phyloP scores from a whole-genome alignment of 1,140 invertebrate genomes.

The Drosophila trapezifrons region DNA sequence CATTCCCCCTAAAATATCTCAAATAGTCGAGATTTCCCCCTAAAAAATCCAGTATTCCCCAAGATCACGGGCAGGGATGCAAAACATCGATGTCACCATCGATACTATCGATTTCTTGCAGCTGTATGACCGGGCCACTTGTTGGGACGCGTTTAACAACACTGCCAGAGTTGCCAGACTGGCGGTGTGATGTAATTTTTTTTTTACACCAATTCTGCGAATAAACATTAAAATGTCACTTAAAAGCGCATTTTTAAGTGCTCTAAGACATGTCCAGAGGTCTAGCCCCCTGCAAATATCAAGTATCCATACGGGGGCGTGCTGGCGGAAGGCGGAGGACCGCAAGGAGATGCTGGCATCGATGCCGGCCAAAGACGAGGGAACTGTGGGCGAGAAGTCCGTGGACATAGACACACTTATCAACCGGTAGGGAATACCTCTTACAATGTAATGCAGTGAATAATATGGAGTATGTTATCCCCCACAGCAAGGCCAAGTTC shows the following conservation, averaged over 20 bases:
- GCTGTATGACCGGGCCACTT: neutral
- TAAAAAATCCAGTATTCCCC: too few species aligned
- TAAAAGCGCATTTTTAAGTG: constrained; percentile 50
- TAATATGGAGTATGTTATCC: constrained; percentile 35
- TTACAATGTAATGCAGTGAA: neutral
- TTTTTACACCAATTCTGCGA: constrained; percentile 6
- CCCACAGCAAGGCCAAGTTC: constrained; percentile 87
- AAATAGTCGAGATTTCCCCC: too few species aligned
- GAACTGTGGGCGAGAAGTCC: constrained; percentile 88
- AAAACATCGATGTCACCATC: too few species aligned
- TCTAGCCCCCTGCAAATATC: constrained; percentile 20
- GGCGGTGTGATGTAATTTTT: constrained; percentile 38
- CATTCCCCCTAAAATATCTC: too few species aligned
- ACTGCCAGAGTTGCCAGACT: constrained; percentile 24
- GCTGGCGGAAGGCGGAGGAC: constrained; percentile 85
- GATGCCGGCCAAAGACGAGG: constrained; percentile 87
- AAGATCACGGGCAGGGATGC: too few species aligned
- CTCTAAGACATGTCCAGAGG: constrained; percentile 33
- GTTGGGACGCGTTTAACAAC: constrained; percentile 2
- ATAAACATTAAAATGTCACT: constrained; percentile 56
- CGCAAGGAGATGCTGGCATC: constrained; percentile 86
- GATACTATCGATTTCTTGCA: too few species aligned
- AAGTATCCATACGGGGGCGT: constrained; percentile 79
- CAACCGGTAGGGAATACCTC: constrained; percentile 66
- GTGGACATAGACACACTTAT: constrained; percentile 86